Percentiles rank a stretch among this genome's conserved stretches.
Evolutionary conservation across 2,797 vertebrate species (phyloP).

Genomic region (Masticophis lateralis): DNA sequence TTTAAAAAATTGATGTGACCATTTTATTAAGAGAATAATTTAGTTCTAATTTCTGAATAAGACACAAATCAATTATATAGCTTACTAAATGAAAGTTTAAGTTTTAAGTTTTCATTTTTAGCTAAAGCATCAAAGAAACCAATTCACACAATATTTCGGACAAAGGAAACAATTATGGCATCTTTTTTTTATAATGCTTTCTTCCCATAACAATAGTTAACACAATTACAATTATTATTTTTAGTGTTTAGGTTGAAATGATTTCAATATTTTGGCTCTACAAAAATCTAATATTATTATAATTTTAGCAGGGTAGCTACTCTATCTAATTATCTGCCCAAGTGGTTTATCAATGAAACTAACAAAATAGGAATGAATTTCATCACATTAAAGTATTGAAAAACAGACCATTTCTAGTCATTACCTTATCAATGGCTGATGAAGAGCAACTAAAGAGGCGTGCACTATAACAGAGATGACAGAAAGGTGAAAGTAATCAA

Average conservation of each 20-base stretch:
- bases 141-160: not conserved
- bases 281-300: not conserved
- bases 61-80: not conserved
- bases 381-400: not conserved
- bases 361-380: not conserved
- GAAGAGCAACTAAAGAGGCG: conserved; percentile 93
- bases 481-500: conserved; percentile 98
- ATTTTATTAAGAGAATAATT: not conserved
- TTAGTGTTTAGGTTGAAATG: not conserved
- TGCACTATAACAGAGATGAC: conserved; percentile 93
- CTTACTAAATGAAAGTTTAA: not conserved
- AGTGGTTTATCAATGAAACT: not conserved
- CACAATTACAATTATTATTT: not conserved
- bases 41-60: not conserved
- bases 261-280: not conserved
- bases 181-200: not conserved
- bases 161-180: not conserved
- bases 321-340: not conserved
- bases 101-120: not conserved
- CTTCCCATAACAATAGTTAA: not conserved
- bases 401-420: conserved; percentile 6
- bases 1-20: not conserved
- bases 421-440: conserved; percentile 96
- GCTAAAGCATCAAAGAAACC: not conserved
- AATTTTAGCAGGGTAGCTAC: not conserved